Evolutionary conservation across 2,888 invertebrate genomes (phyloP).

Genomic region (Oxystoma pomonae): DNA sequence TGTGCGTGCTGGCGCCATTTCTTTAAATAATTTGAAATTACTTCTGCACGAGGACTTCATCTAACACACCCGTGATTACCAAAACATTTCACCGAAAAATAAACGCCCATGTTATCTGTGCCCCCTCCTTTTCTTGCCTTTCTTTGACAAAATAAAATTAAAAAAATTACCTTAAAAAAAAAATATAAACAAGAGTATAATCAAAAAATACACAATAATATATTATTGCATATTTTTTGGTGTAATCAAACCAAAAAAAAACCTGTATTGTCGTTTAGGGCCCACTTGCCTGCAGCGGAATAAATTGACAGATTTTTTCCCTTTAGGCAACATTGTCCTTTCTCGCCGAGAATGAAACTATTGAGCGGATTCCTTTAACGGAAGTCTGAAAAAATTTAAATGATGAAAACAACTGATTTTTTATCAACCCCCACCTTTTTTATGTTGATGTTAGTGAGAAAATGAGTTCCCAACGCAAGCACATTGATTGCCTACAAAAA

Average conservation of each 20-base stretch:
- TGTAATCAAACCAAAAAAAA: slow-evolving; percentile 3
- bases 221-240: slow-evolving; percentile 42
- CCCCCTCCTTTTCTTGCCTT: too few relatives aligned
- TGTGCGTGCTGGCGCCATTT: too few relatives aligned
- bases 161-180: background rate
- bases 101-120: too few relatives aligned
- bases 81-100: too few relatives aligned
- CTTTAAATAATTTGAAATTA: too few relatives aligned
- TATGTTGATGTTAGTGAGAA: too few relatives aligned
- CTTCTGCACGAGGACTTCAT: too few relatives aligned
- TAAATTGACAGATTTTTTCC: slow-evolving; percentile 31
- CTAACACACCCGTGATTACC: too few relatives aligned
- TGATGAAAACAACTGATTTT: background rate
- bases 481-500: background rate
- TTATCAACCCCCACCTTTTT: background rate
- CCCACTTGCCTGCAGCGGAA: slow-evolving; percentile 33
- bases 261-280: slow-evolving; percentile 39
- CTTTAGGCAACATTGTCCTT: slow-evolving; percentile 57
- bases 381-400: slow-evolving; percentile 63
- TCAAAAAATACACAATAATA: slow-evolving; percentile 19
- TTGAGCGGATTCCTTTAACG: slow-evolving; percentile 80
- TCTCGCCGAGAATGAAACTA: slow-evolving; percentile 73
- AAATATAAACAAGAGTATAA: background rate
- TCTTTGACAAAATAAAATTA: too few relatives aligned
- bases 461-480: background rate